Evolutionary conservation across 2,888 invertebrate species (phyloP).

Genomic region (Capitulum mitella): DNA sequence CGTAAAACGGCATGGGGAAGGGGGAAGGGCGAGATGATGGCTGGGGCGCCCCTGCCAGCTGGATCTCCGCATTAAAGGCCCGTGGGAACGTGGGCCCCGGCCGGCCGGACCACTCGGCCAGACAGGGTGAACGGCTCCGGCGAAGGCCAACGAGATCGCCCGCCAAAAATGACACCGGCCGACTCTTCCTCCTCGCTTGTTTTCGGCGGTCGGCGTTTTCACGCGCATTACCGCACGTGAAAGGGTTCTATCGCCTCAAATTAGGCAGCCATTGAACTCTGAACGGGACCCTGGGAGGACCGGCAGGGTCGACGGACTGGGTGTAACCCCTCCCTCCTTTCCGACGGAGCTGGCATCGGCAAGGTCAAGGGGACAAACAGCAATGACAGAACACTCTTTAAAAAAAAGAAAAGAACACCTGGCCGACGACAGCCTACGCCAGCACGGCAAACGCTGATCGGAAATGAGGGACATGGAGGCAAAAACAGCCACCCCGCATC

Average conservation of each 20-base stretch:
- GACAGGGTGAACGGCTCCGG: not conserved
- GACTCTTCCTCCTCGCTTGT: not conserved
- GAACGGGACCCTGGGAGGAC: too few relatives aligned
- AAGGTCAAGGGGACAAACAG: not conserved
- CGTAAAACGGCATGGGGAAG: too few relatives aligned
- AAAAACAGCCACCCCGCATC: too few relatives aligned
- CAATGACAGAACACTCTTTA: too few relatives aligned
- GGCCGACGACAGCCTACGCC: too few relatives aligned
- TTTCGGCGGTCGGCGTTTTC: not conserved
- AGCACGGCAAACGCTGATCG: too few relatives aligned
- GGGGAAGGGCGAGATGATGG: too few relatives aligned
- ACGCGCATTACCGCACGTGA: not conserved
- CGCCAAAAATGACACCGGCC: not conserved
- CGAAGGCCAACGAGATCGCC: not conserved
- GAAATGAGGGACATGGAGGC: too few relatives aligned
- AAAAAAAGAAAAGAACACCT: too few relatives aligned
- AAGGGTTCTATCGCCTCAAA: not conserved
- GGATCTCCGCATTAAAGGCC: not conserved
- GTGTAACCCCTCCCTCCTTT: not conserved
- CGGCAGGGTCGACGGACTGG: too few relatives aligned
- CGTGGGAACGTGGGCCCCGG: not conserved
- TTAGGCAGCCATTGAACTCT: not conserved
- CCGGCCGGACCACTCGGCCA: not conserved
- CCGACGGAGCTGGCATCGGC: not conserved
- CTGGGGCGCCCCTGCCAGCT: too few relatives aligned